A percentile compares a stretch with the other conserved stretches of the same genome.
phyloP scores from a whole-genome alignment of 1,140 invertebrate genomes.

The Drosophila triauraria region DNA sequence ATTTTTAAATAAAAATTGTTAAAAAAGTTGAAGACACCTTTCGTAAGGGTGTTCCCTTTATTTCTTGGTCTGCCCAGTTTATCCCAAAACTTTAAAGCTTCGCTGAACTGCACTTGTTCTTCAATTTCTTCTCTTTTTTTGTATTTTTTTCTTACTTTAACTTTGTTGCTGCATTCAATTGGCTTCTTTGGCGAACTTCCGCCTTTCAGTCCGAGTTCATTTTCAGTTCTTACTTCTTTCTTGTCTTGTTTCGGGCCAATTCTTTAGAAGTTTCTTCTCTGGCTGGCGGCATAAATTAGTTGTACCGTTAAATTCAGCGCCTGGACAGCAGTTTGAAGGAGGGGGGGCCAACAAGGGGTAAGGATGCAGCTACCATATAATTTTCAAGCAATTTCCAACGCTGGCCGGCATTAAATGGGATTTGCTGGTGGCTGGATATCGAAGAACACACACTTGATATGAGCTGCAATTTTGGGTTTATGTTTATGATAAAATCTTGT shows the following conservation, averaged over 20 bases:
- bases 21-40: neutral
- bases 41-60: conserved; percentile 38
- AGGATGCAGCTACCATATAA: conserved; percentile 48
- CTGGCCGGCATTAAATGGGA: conserved; percentile 43
- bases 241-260: conserved; percentile 44
- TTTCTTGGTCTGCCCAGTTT: conserved; percentile 28
- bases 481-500: conserved; percentile 42
- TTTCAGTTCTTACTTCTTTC: conserved; percentile 18
- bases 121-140: conserved; percentile 12
- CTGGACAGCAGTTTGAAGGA: neutral
- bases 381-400: conserved; percentile 54
- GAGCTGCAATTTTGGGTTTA: conserved; percentile 42
- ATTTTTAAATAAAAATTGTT: neutral
- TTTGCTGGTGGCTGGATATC: conserved; percentile 43
- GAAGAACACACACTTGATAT: neutral
- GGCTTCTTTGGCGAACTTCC: conserved; percentile 71
- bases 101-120: conserved; percentile 55
- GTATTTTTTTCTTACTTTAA: conserved; percentile 13
- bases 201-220: conserved; percentile 45
- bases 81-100: conserved; percentile 46
- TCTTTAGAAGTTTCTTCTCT: conserved; percentile 52
- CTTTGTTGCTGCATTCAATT: conserved; percentile 67
- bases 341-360: conserved; percentile 9
- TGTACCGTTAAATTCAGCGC: conserved; percentile 56
- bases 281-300: conserved; percentile 70